Conservation (phyloP, 2,113 vertebrate genomes). For the Promerops cafer region DNA sequence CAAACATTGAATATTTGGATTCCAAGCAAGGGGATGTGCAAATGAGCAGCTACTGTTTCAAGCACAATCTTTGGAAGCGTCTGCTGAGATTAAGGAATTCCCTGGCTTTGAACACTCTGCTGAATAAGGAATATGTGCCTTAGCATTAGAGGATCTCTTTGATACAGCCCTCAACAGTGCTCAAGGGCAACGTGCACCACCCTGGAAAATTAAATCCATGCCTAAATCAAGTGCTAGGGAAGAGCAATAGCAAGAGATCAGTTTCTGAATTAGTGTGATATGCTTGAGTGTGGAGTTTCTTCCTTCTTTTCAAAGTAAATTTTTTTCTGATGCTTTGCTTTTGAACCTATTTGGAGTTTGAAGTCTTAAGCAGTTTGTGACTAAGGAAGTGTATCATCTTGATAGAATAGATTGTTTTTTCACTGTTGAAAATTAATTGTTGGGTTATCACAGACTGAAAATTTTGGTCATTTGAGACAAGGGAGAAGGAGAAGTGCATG, state of each 20-base stretch:
- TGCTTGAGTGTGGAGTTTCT: not conserved
- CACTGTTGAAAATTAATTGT: not conserved
- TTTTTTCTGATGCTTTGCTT: not conserved
- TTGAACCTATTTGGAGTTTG: not conserved
- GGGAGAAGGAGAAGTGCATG: not conserved
- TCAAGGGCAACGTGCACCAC: not conserved
- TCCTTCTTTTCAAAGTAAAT: not conserved
- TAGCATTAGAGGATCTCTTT: not conserved
- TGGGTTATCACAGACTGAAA: not conserved
- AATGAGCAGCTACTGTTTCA: not conserved
- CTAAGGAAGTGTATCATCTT: not conserved
- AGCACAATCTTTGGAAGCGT: accelerated
- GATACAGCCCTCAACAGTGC: not conserved
- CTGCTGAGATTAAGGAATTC: not conserved
- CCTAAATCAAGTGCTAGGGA: not conserved
- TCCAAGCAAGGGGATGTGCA: not conserved
- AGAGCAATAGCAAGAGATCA: not conserved
- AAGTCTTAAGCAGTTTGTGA: not conserved
- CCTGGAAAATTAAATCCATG: not conserved
- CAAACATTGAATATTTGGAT: accelerated
- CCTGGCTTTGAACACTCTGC: not conserved
- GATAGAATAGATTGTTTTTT: slow-evolving; percentile 32
- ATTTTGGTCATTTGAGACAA: not conserved
- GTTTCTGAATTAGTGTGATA: not conserved
- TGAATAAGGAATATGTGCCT: not conserved